These are phyloP conservation scores for Dasyprocta punctata DNA, from an alignment of 2,113 vertebrate genomes.

Conservation along the genomic window DNA sequence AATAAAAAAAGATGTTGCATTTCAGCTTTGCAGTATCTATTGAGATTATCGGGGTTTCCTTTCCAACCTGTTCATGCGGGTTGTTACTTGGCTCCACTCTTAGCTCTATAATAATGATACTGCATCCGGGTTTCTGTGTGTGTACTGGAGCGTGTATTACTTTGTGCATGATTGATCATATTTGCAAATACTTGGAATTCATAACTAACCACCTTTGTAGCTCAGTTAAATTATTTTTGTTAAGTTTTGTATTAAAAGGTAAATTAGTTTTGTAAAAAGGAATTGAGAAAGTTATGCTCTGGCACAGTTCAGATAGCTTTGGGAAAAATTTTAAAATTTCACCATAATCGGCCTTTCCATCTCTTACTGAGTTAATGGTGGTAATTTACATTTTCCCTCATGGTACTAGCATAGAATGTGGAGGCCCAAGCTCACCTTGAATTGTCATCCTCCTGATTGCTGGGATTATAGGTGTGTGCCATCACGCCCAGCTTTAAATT, in stretches of 20 bases:
- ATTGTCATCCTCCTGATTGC: background rate
- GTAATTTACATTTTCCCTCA: constrained; percentile 15
- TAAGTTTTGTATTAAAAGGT: constrained; percentile 31
- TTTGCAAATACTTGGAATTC: constrained; percentile 35
- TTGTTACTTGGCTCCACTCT: background rate
- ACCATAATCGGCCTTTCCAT: constrained; percentile 6
- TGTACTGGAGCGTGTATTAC: background rate
- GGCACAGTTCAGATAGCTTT: constrained; percentile 33
- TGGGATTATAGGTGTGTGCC: background rate
- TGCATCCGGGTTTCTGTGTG: background rate
- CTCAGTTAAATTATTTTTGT: constrained; percentile 26
- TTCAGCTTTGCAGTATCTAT: background rate
- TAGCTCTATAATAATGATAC: constrained; percentile 43
- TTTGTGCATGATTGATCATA: background rate
- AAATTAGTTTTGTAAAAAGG: constrained; percentile 35
- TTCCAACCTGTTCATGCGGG: constrained; percentile 3
- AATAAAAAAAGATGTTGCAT: background rate
- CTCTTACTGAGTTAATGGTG: background rate
- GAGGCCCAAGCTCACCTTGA: background rate
- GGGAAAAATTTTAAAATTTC: background rate
- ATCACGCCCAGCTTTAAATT: background rate
- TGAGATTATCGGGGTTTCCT: constrained; percentile 25
- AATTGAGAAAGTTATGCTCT: background rate
- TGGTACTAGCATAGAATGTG: background rate
- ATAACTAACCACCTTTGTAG: background rate